Evolutionary conservation across 2,888 invertebrate genomes (phyloP).

Genomic region (Ormyrus labotus): DNA sequence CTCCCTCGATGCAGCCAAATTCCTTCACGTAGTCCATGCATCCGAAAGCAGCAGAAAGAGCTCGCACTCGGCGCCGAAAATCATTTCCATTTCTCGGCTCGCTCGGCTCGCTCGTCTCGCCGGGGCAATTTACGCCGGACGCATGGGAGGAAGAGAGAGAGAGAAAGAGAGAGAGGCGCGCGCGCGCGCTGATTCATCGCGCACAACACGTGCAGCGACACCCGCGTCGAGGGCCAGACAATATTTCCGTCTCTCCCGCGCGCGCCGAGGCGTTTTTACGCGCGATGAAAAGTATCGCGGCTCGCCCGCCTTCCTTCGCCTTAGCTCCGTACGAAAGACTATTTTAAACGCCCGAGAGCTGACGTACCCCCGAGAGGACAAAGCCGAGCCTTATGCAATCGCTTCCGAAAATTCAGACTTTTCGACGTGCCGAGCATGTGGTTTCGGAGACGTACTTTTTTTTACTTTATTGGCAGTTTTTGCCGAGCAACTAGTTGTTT

Average conservation of each 20-base stretch:
- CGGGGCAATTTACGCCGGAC: slow-evolving; percentile 30
- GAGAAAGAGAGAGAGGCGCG: neutral
- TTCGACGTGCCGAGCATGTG: no score
- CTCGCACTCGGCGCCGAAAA: no score
- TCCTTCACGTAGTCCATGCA: slow-evolving; percentile 5
- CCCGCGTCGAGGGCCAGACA: slow-evolving; percentile 20
- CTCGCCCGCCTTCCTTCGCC: no score
- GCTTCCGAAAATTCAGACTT: no score
- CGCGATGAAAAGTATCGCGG: slow-evolving; percentile 33
- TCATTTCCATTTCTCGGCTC: no score
- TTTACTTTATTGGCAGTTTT: no score
- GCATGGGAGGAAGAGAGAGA: slow-evolving; percentile 7
- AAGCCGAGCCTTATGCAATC: no score
- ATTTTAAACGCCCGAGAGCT: no score
- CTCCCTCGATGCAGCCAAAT: neutral
- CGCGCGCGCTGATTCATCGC: slow-evolving; percentile 45
- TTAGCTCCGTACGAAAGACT: no score
- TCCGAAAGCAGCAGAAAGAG: neutral
- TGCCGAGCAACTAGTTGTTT: no score
- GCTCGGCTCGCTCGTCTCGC: neutral
- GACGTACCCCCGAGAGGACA: no score
- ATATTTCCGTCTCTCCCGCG: slow-evolving; percentile 35
- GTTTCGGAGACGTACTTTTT: no score
- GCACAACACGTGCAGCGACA: slow-evolving; percentile 51
- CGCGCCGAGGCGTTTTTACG: slow-evolving; percentile 8